These are phyloP conservation scores for Lordiphosa stackelbergi DNA, from an alignment of 1,140 invertebrate species.

Conservation along the genomic window DNA sequence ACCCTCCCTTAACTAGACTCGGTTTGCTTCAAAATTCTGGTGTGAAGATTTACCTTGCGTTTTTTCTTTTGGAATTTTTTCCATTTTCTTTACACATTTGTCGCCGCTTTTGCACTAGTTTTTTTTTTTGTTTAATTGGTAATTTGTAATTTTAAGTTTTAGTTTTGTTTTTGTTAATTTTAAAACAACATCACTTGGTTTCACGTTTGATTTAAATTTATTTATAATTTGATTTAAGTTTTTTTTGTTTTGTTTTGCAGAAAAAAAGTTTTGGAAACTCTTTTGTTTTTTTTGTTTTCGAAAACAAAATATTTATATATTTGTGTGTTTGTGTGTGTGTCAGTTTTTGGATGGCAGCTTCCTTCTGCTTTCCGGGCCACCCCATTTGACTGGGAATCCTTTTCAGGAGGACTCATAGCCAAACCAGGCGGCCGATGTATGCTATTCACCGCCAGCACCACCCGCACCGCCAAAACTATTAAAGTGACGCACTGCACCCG, in stretches of 20 bases:
- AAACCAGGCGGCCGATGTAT: conserved; percentile 76
- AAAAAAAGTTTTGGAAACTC: too few species aligned
- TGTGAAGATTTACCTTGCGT: conserved; percentile 36
- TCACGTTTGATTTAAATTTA: conserved; percentile 76
- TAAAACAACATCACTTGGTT: conserved; percentile 77
- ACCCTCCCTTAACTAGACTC: neutral
- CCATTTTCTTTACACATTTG: conserved; percentile 50
- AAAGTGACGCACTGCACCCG: conserved; percentile 71
- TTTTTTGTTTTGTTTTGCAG: conserved; percentile 4
- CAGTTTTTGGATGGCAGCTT: too few species aligned
- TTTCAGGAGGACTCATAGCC: conserved; percentile 73
- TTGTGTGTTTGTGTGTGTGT: too few species aligned
- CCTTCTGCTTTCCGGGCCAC: conserved; percentile 29
- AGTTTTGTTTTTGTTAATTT: conserved; percentile 55
- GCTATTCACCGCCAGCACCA: conserved; percentile 71
- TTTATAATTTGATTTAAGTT: conserved; percentile 35
- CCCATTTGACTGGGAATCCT: conserved; percentile 22
- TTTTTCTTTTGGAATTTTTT: conserved; percentile 30
- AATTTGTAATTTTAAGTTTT: conserved; percentile 29
- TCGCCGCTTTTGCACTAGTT: conserved; percentile 48
- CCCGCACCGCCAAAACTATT: conserved; percentile 73
- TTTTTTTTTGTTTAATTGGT: conserved; percentile 15
- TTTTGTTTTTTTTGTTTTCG: neutral
- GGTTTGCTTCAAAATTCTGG: conserved; percentile 1
- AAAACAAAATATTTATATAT: conserved; percentile 12